Evolutionary conservation across 2,113 vertebrate species (phyloP).

Genomic region (Tricholaema leucomelas): DNA sequence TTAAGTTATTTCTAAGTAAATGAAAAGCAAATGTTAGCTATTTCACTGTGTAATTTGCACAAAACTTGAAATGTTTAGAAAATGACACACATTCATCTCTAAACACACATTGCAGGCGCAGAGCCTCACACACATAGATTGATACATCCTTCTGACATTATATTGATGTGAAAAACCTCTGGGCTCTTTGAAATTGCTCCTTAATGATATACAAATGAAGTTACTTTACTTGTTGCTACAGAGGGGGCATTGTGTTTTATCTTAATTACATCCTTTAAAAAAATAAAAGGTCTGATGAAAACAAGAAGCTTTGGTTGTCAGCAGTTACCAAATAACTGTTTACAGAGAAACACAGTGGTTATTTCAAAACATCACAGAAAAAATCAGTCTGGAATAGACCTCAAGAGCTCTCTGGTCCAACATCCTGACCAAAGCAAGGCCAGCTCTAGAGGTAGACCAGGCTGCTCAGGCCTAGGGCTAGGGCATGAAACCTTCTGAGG

Average conservation of each 20-base stretch:
- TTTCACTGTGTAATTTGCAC: neutral
- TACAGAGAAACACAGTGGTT: neutral
- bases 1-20: neutral
- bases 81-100: neutral
- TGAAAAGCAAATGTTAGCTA: neutral
- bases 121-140: neutral
- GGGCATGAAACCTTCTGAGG: neutral
- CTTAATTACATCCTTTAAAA: neutral
- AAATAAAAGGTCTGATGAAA: neutral
- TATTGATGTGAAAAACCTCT: neutral
- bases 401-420: too few relatives aligned
- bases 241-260: neutral
- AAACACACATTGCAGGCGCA: neutral
- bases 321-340: neutral
- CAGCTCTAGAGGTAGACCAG: neutral
- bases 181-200: neutral
- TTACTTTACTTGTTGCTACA: neutral
- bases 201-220: neutral
- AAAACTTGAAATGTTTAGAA: neutral
- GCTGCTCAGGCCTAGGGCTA: neutral
- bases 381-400: too few relatives aligned
- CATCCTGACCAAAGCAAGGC: too few relatives aligned
- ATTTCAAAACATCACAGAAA: neutral
- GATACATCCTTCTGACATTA: neutral
- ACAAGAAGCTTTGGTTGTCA: neutral